Base-by-base conservation (phyloP, 2,797 vertebrate genomes). In the Peromyscus nudipes region DNA sequence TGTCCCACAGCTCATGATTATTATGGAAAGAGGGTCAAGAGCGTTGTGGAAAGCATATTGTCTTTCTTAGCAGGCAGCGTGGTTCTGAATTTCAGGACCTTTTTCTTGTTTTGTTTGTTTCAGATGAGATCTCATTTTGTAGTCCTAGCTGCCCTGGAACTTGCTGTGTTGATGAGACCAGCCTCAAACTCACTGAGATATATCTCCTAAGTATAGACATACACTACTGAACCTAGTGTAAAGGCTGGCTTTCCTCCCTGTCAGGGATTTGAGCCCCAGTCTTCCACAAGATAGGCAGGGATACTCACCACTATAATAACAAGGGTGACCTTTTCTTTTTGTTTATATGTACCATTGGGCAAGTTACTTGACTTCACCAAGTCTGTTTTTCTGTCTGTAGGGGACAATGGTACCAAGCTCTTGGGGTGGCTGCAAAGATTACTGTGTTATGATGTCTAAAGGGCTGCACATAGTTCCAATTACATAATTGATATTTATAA, bases 351-450 rank as follows among this genome's bases (percentile, higher is more conserved):
- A 49, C 46, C 16, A 14, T 10, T 95, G 55, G 12, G 6, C 65
- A 91, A 60, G 19, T 62, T 83, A 55, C n/a, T 94, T 91, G 76
- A 94, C 93, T 89, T 95, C 71, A 79, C 27, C 7, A 46, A 62
- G 9, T 79, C 46, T n/a, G 27, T 96, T 91, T 95, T 96, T 77
- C 37, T 65, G 0, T 75, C 46, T 92, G 64, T 67, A 62, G 37
- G 19, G 27, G 37, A 3, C 60, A 69, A 21, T 4, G 25, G 37
- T 83, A 73, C 25, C 34, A 73, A 73, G 40, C 40, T 89, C 21
- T 65, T 23, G 40, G 5, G 62, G 40, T 43, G 10, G 9, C 60
- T 43, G 4, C 40, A 31, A 31, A 40, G 27, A 49, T 89, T 60
- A 27, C 37, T 92, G 2, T 73, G 49, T 43, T 85, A 2, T 75